Conservation (phyloP, 2,888 invertebrate species). For the Bombylius major region DNA sequence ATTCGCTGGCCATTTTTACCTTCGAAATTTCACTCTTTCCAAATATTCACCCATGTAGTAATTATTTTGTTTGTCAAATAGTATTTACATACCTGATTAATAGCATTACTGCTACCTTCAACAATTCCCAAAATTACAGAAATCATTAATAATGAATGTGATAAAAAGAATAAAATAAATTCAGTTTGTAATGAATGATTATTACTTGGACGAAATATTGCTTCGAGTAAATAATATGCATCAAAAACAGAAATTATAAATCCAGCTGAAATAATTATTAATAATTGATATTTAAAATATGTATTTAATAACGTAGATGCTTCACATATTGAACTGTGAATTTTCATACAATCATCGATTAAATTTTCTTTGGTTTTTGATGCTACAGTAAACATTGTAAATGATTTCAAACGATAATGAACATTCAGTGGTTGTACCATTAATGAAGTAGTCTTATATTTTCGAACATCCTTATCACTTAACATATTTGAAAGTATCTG, state of each 20-base stretch:
- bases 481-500: too few relatives aligned
- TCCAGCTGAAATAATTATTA: slow-evolving; percentile 35
- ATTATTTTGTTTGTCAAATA: not conserved
- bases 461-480: not conserved
- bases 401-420: not conserved
- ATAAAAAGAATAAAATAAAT: slow-evolving; percentile 35
- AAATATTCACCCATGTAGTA: too few relatives aligned
- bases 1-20: too few relatives aligned
- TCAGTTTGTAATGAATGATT: slow-evolving; percentile 20
- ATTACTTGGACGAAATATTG: slow-evolving; percentile 22
- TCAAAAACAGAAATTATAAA: slow-evolving; percentile 36
- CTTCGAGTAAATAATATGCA: slow-evolving; percentile 35
- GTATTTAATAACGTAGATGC: slow-evolving; percentile 34
- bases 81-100: slow-evolving; percentile 24
- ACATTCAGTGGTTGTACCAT: too few relatives aligned
- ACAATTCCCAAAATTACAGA: slow-evolving; percentile 34
- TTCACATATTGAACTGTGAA: slow-evolving; percentile 31
- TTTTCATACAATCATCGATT: slow-evolving; percentile 13
- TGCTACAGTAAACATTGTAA: not conserved
- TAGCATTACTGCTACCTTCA: slow-evolving; percentile 32
- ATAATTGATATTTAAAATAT: slow-evolving; percentile 34
- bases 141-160: slow-evolving; percentile 33
- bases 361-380: slow-evolving; percentile 28
- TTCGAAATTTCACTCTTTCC: too few relatives aligned
- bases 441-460: not conserved